These are phyloP conservation scores for Melikaiella ostensackeni DNA, from an alignment of 2,888 invertebrate species.

Conservation along the genomic window DNA sequence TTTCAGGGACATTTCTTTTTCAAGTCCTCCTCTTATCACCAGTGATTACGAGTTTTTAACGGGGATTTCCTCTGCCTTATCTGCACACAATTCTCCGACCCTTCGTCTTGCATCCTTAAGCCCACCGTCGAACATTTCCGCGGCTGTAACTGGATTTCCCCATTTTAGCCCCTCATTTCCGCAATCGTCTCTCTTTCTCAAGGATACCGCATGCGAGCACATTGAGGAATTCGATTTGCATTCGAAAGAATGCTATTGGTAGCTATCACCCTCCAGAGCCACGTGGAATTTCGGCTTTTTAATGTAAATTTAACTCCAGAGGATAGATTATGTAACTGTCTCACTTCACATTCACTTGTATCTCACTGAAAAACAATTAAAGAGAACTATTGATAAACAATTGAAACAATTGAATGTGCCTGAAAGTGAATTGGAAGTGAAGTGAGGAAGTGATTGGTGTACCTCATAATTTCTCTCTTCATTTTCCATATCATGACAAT, in stretches of 20 bases:
- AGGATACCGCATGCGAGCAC: not conserved
- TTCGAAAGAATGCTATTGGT: not conserved
- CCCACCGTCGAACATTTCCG: not conserved
- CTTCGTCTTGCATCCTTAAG: conserved; percentile 31
- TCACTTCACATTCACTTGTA: too few species aligned
- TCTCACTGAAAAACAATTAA: too few species aligned
- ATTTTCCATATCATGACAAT: too few species aligned
- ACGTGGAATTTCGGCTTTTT: not conserved
- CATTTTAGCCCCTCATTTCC: not conserved
- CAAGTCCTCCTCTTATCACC: conserved; percentile 61
- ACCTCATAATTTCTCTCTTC: too few species aligned
- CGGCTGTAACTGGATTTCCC: not conserved
- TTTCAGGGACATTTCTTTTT: conserved; percentile 59
- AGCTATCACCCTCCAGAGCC: not conserved
- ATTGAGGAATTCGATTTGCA: not conserved
- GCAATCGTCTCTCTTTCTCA: conserved; percentile 29
- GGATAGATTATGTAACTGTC: too few species aligned
- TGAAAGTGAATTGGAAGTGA: too few species aligned
- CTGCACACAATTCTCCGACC: conserved; percentile 21
- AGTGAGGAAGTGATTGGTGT: too few species aligned
- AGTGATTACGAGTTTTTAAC: conserved; percentile 69
- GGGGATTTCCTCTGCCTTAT: conserved; percentile 54
- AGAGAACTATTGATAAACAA: too few species aligned
- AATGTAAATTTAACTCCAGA: not conserved
- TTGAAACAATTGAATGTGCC: too few species aligned